Base-by-base conservation (phyloP, 1,140 invertebrate genomes). In the Anastatus disparis region DNA sequence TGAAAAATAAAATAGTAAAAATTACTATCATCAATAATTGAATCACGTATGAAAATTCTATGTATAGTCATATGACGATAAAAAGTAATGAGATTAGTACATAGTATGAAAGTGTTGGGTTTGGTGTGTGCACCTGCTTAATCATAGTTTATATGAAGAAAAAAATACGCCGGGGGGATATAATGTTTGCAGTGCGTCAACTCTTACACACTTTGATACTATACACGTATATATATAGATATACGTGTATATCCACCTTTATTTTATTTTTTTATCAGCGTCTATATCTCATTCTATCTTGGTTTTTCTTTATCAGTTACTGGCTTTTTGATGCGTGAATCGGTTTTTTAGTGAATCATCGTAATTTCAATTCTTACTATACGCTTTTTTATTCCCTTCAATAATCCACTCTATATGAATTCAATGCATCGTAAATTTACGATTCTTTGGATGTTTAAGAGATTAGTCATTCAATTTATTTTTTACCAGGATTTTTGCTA, bases 341-440 rank as follows among this genome's bases (percentile, higher is more conserved):
- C 70, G 74, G n/a, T n/a, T n/a, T n/a, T n/a, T 20, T 52, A 26
- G 46, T 75, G 76, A 77, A 74, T 77, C 76, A 77, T 73, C 70
- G 22, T 46, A 52, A 27, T 65, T 65, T 48, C 62, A 65, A 74
- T 68, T 38, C 42, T n/a, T 70, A 76, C 71, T 75, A n/a, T n/a
- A 74, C 73, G 59, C 26, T 67, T 70, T 73, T n/a, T n/a, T n/a
- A n/a, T n/a, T n/a, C n/a, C n/a, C n/a, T n/a, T n/a, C n/a, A n/a
- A n/a, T n/a, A n/a, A n/a, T n/a, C 63, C 64, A 46, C 24, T 13
- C 42, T 59, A 17, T 24, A 38, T n/a, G n/a, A n/a, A 22, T 59
- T n/a, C 20, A 44, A 59, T 59, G 13, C 20, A 13, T 22, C 22
- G 38, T 42, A 59, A 35, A 10, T 35, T 6, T 35, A 35, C 4